Evolutionary conservation across 2,797 vertebrate genomes (phyloP), one percentile per base, ranked within the genome.

Genomic region (Sternarchorhynchus goeldii): DNA sequence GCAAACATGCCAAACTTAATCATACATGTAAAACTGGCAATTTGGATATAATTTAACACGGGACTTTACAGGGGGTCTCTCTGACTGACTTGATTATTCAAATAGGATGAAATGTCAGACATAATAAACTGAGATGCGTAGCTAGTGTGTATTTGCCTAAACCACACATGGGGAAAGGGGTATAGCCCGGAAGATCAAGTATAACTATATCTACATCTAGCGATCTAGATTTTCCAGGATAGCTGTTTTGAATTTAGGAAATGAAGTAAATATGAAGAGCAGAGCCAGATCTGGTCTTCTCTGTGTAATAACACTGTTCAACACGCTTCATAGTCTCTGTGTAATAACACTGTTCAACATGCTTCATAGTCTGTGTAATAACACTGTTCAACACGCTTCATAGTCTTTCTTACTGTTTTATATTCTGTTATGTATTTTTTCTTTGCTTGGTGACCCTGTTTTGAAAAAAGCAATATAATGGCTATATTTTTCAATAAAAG

Each of bases 401-500:
- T 82, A 75, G 18, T 70, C 50, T 87, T 82, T 80, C 50, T 64
- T 77, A 66, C 85, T 78, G 81, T 77, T 85, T 80, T 73, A 73
- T 77, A 71, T 76, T 67, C 39, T 56, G 41, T 81, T 57, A 77
- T 88, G 83, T 88, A 77, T 86, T 87, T 86, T 83, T 88, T 55
- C 80, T 81, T 64, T 78, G 78, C 73, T 73, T 79, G 64, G 68
- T 56, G 57, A 25, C 73, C 70, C 74, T 72, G 58, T 60, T 82
- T 82, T 80, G 66, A 25, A 68, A 77, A 82, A 81, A 79, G 78
- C 73, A 76, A 90, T 89, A 89, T 92, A 91, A 92, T 90, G 7
- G 77, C 87, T 93, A 89, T 94, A 93, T 94, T 94, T 93, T 94
- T 93, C 88, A 93, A 93, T 93, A 93, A 93, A 93, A 91, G 34